A percentile compares a stretch with the other conserved stretches of the same genome.
These are phyloP conservation scores for Tinea pellionella DNA, from an alignment of 2,888 invertebrate genomes.

Conservation along the genomic window DNA sequence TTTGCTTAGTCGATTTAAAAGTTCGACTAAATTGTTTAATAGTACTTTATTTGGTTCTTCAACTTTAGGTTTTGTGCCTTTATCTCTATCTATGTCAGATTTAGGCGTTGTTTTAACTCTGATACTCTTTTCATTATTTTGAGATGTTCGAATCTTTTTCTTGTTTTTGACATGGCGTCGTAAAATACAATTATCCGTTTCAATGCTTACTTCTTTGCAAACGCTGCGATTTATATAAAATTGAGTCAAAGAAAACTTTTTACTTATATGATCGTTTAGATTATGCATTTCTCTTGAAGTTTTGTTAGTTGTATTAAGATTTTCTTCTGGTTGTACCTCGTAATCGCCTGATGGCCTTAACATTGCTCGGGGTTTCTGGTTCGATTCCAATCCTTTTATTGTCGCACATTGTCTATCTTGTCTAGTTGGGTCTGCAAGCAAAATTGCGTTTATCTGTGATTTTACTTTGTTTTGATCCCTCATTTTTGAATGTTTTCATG, in stretches of 20 bases:
- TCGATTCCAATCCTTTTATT: neutral
- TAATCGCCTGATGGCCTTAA: neutral
- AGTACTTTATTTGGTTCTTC: neutral
- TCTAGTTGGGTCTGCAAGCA: neutral
- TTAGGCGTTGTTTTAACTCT: constrained; percentile 21
- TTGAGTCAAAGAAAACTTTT: neutral
- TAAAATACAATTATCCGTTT: constrained; percentile 46
- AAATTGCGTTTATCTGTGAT: neutral
- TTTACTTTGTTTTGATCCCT: neutral
- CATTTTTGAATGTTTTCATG: too few species aligned
- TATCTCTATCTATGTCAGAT: constrained; percentile 29
- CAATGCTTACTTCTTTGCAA: constrained; percentile 41
- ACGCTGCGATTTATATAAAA: neutral
- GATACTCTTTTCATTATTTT: constrained; percentile 22
- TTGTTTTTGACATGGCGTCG: constrained; percentile 37
- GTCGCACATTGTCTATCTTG: neutral
- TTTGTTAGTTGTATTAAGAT: too few species aligned
- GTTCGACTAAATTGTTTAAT: neutral
- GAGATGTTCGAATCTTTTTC: constrained; percentile 15
- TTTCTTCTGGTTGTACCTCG: neutral
- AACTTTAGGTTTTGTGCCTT: neutral
- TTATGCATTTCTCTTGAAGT: neutral
- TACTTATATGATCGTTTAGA: neutral
- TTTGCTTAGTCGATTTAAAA: neutral
- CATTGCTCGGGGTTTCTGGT: neutral